Evolutionary conservation across 1,140 invertebrate species (phyloP), one percentile per base, ranked within the genome.

Genomic region (Bombus difficillimus): DNA sequence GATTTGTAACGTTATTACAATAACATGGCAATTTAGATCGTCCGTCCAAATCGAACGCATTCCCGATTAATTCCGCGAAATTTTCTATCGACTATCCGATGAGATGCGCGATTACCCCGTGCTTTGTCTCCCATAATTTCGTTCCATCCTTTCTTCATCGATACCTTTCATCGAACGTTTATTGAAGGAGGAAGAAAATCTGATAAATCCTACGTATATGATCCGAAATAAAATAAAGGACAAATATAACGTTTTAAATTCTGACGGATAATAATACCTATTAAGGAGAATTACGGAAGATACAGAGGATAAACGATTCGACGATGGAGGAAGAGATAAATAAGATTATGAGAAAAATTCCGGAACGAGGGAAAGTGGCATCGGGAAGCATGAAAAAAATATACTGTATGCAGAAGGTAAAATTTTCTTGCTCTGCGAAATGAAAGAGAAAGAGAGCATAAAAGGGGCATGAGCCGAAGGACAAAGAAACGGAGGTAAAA

Each of bases 1-100:
- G 18, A 80, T 39, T 80, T 39, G 78, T 41, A 80, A 68, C 39
- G 12, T 66, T 47, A 9, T 34, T 69, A 68, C 32, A 34, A 34
- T 47, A 68, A 68, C 64, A 53, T 68, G 32, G n/a, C 53, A 25
- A 64, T 78, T 66, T 41, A 28, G 18, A 78, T 62, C n/a, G 15
- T 78, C 59, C 12, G 28, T 32, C 15, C n/a, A 1, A 66, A 66
- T 77, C 47, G 75, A 62, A n/a, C 18, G 28, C 39, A 43, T 80
- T 53, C 62, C 25, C 25, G 2, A 22, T 71, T 47, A 80, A 80
- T 80, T 15, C 34, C 6, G 5, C 2, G 32, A 47, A 80, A 69
- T 37, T 69, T 79, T 47, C 77, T 15, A 37, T 39, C 41, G 32
- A 9, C 25, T 25, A 10, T 28, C 13, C 73, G 28, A 57, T 39